Base-by-base conservation (phyloP, 2,113 vertebrate species). In the Prunella fulvescens region DNA sequence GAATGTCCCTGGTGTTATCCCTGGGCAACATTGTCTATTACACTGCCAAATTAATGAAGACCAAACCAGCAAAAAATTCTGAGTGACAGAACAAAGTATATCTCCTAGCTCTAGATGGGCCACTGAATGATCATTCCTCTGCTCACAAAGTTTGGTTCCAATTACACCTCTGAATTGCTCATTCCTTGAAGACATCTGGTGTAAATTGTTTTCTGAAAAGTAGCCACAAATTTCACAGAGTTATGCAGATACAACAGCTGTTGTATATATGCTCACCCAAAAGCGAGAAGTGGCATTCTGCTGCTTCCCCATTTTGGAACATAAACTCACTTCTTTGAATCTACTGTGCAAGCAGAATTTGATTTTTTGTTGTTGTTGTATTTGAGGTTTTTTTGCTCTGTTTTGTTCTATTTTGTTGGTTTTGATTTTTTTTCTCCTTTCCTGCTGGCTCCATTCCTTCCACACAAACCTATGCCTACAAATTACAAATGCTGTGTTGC, bases 131-230 rank as follows among this genome's bases (percentile, higher is more conserved):
- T 42, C 42, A 39, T 37, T 77, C 71, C 54, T 88, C 85, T 92
- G 88, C 72, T 92, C 72, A 67, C 29, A 24, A 51, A 83, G 76
- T 60, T 77, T 44, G 39, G 28, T 94, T 94, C 69, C 88, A 92
- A 48, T 78, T 66, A 74, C 85, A 93, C 92, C 45, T 93, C 92
- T 31, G 64, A 92, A 56, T 71, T 94, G 82, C 90, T 96, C 76
- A 78, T 92, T 96, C 79, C 65, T 90, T 35, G 72, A 90, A 64
- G 51, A 88, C 90, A 92, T 88, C 92, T 96, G 90, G 64, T 95
- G 28, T 54, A 74, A 90, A 95, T 39, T 73, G 78, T 58, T 82
- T 86, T 92, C 84, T 80, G 94, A 95, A 93, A 90, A 67, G 81
- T 88, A 57, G 92, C 64, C 76, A 80, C 81, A 73, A 92, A 76